Conservation (phyloP, 2,113 vertebrate genomes). For the Barbus barbus region DNA sequence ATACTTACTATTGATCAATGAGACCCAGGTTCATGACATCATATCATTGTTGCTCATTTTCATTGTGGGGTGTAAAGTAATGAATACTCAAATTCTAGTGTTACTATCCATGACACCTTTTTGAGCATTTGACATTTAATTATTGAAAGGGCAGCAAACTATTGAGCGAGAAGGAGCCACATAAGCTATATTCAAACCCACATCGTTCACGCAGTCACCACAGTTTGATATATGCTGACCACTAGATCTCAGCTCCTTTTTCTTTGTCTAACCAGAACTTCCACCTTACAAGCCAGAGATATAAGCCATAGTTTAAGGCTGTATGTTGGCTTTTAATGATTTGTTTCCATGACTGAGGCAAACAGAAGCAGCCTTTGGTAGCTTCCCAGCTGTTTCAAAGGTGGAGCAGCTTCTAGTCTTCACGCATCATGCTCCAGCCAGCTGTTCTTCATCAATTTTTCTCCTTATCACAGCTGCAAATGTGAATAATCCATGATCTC, state of each 20-base stretch:
- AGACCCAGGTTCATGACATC: not conserved
- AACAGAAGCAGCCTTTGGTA: slow-evolving; percentile 34
- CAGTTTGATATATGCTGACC: not conserved
- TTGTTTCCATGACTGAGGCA: slow-evolving; percentile 22
- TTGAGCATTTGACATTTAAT: not conserved
- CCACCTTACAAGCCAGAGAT: slow-evolving; percentile 34
- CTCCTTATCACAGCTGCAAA: slow-evolving; percentile 71
- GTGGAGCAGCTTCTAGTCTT: slow-evolving; percentile 34
- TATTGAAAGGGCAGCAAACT: not conserved
- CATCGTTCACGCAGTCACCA: not conserved
- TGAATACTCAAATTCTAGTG: not conserved
- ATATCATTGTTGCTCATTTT: not conserved
- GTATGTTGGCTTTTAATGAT: slow-evolving; percentile 13
- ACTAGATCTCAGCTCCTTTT: not conserved
- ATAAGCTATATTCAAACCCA: not conserved
- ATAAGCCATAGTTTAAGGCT: slow-evolving; percentile 1
- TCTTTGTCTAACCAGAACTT: slow-evolving; percentile 9
- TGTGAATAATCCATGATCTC: slow-evolving; percentile 78
- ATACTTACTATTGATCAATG: no score
- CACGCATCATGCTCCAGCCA: slow-evolving; percentile 62
- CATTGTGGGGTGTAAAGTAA: not conserved
- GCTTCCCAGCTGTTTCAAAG: slow-evolving; percentile 35
- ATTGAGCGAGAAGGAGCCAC: not conserved
- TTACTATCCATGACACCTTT: not conserved
- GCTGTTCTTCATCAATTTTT: slow-evolving; percentile 78